phyloP scores from a whole-genome alignment of 2,888 invertebrate genomes.

The Horisme vitalbata region DNA sequence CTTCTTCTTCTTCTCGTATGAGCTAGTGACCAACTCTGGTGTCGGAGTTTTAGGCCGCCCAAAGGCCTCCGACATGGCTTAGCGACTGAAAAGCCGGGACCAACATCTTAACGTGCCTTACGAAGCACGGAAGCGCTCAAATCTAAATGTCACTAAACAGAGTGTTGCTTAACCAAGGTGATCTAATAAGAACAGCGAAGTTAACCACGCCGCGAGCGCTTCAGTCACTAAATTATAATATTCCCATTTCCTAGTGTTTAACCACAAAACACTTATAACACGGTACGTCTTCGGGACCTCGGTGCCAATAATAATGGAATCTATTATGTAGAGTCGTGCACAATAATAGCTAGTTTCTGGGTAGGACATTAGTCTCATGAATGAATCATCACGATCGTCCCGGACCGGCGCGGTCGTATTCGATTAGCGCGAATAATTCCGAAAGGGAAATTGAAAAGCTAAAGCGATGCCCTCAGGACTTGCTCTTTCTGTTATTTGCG shows the following conservation, averaged over 20 bases:
- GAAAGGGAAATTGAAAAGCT: conserved; percentile 83
- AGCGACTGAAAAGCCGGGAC: too few species aligned
- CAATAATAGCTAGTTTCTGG: conserved; percentile 66
- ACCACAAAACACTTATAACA: conserved; percentile 17
- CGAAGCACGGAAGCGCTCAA: too few species aligned
- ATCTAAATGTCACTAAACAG: too few species aligned
- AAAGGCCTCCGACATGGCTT: too few species aligned
- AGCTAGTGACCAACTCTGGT: too few species aligned
- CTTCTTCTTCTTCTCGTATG: too few species aligned
- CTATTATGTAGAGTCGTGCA: conserved; percentile 24
- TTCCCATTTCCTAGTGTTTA: conserved; percentile 16
- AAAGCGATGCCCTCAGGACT: conserved; percentile 80
- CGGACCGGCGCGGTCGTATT: conserved; percentile 69
- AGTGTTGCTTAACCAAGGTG: too few species aligned
- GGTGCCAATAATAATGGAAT: conserved; percentile 25
- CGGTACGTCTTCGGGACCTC: conserved; percentile 14
- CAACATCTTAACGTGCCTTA: too few species aligned
- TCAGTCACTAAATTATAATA: neutral
- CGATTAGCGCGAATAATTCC: conserved; percentile 82
- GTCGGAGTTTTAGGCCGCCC: too few species aligned
- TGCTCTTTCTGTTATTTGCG: conserved; percentile 82
- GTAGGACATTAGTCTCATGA: conserved; percentile 78
- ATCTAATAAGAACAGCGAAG: too few species aligned
- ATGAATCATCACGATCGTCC: conserved; percentile 76
- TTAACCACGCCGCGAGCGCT: too few species aligned